phyloP scores from a whole-genome alignment of 2,888 invertebrate genomes.

The Nymphalis polychloros region DNA sequence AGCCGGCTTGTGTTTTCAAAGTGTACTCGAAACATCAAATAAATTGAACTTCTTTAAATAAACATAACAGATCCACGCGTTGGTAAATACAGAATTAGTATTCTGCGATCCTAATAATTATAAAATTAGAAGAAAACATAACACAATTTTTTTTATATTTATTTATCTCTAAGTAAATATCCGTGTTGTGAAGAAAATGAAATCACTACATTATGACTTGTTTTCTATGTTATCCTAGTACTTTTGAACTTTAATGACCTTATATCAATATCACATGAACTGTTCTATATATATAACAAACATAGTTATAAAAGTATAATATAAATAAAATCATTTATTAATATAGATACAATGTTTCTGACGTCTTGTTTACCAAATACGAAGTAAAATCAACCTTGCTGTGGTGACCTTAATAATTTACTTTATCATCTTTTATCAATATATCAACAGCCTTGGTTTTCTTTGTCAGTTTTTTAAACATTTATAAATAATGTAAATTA shows the following conservation, averaged over 20 bases:
- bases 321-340: constrained; percentile 11
- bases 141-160: background rate
- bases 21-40: background rate
- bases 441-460: constrained; percentile 10
- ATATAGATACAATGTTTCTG: constrained; percentile 14
- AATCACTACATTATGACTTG: background rate
- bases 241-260: constrained; percentile 6
- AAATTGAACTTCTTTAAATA: constrained; percentile 4
- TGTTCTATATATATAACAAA: constrained; percentile 8
- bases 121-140: too few species aligned
- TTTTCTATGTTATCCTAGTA: constrained; percentile 7
- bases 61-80: background rate
- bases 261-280: constrained; percentile 1
- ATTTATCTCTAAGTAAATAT: background rate
- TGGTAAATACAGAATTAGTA: background rate
- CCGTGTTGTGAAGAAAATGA: background rate
- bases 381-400: constrained; percentile 24
- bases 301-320: constrained; percentile 1
- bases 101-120: background rate
- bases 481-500: background rate
- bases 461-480: background rate
- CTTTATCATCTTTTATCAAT: constrained; percentile 10
- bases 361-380: constrained; percentile 19
- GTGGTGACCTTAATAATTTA: constrained; percentile 25
- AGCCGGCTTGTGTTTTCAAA: background rate